phyloP scores from a whole-genome alignment of 2,888 invertebrate genomes.

The Drosophila rubida region DNA sequence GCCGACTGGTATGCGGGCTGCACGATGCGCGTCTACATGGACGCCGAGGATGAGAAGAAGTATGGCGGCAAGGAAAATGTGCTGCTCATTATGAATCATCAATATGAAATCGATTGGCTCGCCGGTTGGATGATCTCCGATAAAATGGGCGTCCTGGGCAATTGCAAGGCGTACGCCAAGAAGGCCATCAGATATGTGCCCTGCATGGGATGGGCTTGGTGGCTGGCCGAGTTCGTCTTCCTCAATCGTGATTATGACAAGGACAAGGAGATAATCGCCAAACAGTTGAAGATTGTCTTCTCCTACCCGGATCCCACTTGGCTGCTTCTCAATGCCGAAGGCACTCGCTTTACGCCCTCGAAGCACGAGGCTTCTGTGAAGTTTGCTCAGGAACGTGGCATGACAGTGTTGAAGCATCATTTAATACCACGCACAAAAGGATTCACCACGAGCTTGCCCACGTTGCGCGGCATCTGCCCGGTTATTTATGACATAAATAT shows the following conservation, averaged over 20 bases:
- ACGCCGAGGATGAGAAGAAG: conserved; percentile 91
- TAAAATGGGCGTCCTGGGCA: conserved; percentile 92
- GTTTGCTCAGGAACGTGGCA: conserved; percentile 93
- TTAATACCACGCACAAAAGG: conserved; percentile 98
- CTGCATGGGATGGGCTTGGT: conserved; percentile 98
- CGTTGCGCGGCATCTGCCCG: conserved; percentile 92
- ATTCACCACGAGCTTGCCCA: conserved; percentile 93
- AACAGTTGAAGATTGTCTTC: conserved; percentile 92
- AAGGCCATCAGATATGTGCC: conserved; percentile 96
- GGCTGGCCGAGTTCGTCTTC: conserved; percentile 97
- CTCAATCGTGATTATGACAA: conserved; percentile 96
- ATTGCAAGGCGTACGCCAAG: conserved; percentile 98
- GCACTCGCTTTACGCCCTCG: conserved; percentile 94
- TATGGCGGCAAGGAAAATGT: conserved; percentile 95
- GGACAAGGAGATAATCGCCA: conserved; percentile 92
- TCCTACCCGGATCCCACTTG: conserved; percentile 96
- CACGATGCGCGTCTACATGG: conserved; percentile 90
- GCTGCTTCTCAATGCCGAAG: conserved; percentile 96
- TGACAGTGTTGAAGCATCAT: conserved; percentile 94
- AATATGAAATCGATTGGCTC: conserved; percentile 98
- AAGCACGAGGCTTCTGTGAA: conserved; percentile 95
- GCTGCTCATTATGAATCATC: conserved; percentile 96
- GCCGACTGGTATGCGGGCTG: conserved; percentile 97
- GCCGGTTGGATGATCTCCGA: conserved; percentile 97
- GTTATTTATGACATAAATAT: conserved; percentile 94